A percentile compares a stretch with the other conserved stretches of the same genome.
Evolutionary conservation across 2,113 vertebrate species (phyloP).

Genomic region (Spea bombifrons): DNA sequence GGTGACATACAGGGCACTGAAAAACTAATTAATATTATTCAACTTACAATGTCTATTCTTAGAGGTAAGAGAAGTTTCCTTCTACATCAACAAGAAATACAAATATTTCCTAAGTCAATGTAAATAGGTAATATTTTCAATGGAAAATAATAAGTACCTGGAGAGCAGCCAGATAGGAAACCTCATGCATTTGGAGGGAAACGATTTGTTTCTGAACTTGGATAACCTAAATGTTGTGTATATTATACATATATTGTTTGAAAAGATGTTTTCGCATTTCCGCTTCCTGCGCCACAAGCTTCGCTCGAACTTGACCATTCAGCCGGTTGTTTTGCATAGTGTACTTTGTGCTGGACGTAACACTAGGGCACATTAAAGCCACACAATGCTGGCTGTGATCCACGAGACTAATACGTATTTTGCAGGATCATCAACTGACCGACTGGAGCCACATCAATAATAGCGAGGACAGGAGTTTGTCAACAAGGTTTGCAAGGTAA

Average conservation of each 20-base stretch:
- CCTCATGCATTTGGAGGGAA: slow-evolving; percentile 36
- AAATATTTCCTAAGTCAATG: slow-evolving; percentile 35
- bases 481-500: too few species aligned
- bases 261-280: background rate
- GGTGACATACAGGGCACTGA: too few species aligned
- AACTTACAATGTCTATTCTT: background rate
- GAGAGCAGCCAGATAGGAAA: slow-evolving; percentile 40
- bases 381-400: background rate
- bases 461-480: too few species aligned
- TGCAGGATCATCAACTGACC: too few species aligned
- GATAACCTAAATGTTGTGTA: slow-evolving; percentile 30
- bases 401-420: background rate
- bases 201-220: slow-evolving; percentile 32
- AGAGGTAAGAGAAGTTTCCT: slow-evolving; percentile 6
- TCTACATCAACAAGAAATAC: slow-evolving; percentile 29
- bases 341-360: background rate
- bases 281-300: slow-evolving; percentile 11
- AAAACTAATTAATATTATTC: background rate
- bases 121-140: slow-evolving; percentile 36
- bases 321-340: background rate
- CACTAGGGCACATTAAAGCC: background rate
- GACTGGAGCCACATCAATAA: too few species aligned
- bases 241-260: slow-evolving; percentile 32
- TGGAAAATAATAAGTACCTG: slow-evolving; percentile 32
- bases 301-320: background rate